Evolutionary conservation across 53 echinoderm and acorn worm genomes (phyloP), one percentile per base, ranked within the genome.

Genomic region (Apostichopus leukothele): DNA sequence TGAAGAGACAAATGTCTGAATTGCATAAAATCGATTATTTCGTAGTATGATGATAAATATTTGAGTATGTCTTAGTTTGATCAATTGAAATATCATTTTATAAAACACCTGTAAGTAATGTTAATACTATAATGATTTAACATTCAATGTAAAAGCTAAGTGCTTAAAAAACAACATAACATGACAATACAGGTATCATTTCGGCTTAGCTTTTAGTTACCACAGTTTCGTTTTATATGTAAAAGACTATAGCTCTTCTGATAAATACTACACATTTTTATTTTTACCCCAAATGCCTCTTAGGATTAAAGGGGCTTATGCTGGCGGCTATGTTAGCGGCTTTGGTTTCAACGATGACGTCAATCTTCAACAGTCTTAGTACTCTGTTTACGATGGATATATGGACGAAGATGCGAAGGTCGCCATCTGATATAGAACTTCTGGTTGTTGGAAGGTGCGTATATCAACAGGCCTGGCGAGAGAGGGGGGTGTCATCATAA

Each of bases 301-400:
- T 57, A 95, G 95, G 93, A 55, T 53, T 95, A 14, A 95, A 93
- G 88, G 95, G 95, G 7, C 83, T 95, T 53, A 93, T 95, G 95
- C 85, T 95, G 60, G 95, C 93, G 13, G 93, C 95, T 85, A 95
- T 95, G 95, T 71, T 95, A 73, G 93, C 95, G 0, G 95, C 93
- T 39, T 71, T 95, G 26, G 93, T 94, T 91, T 93, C 93, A 53
- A 87, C 94, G 1, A 63, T 94, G 76, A 92, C 94, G n/a, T 94
- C 95, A 1, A 88, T 95, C 10, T 95, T 95, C 88, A 95, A 95
- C 91, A 95, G 95, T 54, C 89, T 92, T 13, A 93, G 95, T 51
- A 91, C 91, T 53, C 87, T 95, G 51, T 90, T 95, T 79, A 95
- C 95, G 11, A 53, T 95, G 88, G 95, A 95, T 60, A 19, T 95